Base-by-base conservation (phyloP, 2,888 invertebrate species). In the Stramonita haemastoma region DNA sequence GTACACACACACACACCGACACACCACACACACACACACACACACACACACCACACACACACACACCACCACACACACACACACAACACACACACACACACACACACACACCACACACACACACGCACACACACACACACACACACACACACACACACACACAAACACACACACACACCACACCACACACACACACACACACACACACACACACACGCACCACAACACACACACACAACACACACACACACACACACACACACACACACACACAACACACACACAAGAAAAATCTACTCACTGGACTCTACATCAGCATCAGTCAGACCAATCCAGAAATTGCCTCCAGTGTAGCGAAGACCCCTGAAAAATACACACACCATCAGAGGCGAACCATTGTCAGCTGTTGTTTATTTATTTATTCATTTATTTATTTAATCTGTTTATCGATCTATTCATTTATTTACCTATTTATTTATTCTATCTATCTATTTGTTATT, bases 251-350 rank as follows among this genome's bases (percentile, higher is more conserved):
- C n/a, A n/a, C 73, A 73, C 73, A 73, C 73, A 73, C 73, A 73
- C 73, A 73, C 73, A n/a, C n/a, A n/a, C n/a, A 73, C n/a, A n/a
- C n/a, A n/a, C n/a, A 26, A 22, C 73, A 73, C n/a, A n/a, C n/a
- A n/a, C n/a, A n/a, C n/a, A n/a, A n/a, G n/a, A n/a, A n/a, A n/a
- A n/a, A n/a, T n/a, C n/a, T 22, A 88, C 92, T 90, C 91, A 94
- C 94, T 92, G 34, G 90, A 91, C 89, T 94, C 94, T 13, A 87
- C 84, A 70, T 93, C 93, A 79, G 93, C 90, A 86, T 94, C 93
- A 89, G 92, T 94, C 2, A 94, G 90, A 17, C 94, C 94, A 57
- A 94, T 93, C 94, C 94, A 94, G 86, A n/a, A 84, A 29, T 84
- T 84, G 29, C 56, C 56, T 5, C 46, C 83, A 46, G 36, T 46